Conservation (phyloP, 2,113 vertebrate species). For the Festucalex cinctus region DNA sequence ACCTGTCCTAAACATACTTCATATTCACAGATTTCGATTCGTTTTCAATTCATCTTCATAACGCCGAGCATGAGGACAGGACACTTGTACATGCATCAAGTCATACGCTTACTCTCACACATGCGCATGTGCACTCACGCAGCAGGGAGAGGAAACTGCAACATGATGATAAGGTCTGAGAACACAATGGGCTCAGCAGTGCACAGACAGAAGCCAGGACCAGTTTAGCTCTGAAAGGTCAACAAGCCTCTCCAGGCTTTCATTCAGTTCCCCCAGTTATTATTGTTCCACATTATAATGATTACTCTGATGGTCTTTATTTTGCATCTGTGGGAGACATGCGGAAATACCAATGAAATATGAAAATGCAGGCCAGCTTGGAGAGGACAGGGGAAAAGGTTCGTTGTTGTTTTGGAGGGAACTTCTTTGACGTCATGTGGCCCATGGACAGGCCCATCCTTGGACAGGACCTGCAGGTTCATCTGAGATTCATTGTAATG, state of each 20-base stretch:
- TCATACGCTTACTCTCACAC: conserved; percentile 27
- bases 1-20: background rate
- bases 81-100: conserved; percentile 24
- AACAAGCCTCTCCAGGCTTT: conserved; percentile 70
- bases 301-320: conserved; percentile 74
- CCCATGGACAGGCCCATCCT: conserved; percentile 37
- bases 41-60: background rate
- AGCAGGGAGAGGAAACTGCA: conserved; percentile 74
- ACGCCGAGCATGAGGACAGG: conserved; percentile 21
- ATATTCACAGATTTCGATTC: no score
- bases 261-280: conserved; percentile 62
- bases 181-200: conserved; percentile 74
- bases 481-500: conserved; percentile 17
- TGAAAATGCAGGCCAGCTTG: conserved; percentile 59
- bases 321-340: conserved; percentile 68
- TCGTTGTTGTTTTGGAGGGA: conserved; percentile 44
- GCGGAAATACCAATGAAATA: conserved; percentile 73
- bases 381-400: conserved; percentile 26
- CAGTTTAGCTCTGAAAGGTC: conserved; percentile 78
- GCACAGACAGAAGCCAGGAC: conserved; percentile 73
- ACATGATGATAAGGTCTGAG: conserved; percentile 75
- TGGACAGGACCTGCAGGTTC: conserved; percentile 28
- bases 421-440: conserved; percentile 61
- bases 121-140: conserved; percentile 45
- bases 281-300: conserved; percentile 70